phyloP scores from a whole-genome alignment of 2,888 invertebrate genomes.

The Eupithecia inturbata region DNA sequence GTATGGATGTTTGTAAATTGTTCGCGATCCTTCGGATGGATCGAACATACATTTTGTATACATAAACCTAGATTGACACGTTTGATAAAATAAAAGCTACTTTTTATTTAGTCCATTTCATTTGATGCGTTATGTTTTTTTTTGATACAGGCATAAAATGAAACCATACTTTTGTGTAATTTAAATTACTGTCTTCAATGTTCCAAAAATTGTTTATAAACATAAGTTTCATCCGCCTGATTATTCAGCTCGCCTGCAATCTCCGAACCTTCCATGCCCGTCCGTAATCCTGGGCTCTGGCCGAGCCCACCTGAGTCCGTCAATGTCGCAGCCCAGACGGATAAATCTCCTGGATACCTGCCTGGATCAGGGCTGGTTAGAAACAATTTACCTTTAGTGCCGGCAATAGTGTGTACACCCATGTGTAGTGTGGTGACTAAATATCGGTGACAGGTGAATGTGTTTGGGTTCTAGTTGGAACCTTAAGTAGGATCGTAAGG shows the following conservation, averaged over 20 bases:
- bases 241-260: background rate
- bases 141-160: background rate
- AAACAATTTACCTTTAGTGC: constrained; percentile 25
- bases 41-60: background rate
- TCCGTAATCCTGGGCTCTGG: constrained; percentile 36
- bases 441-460: background rate
- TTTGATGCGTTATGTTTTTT: too few species aligned
- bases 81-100: too few species aligned
- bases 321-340: constrained; percentile 62
- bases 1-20: background rate
- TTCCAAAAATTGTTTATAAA: background rate
- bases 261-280: constrained; percentile 18
- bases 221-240: background rate
- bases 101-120: too few species aligned
- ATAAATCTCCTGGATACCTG: constrained; percentile 55
- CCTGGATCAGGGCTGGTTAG: constrained; percentile 38
- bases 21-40: background rate
- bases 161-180: background rate
- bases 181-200: background rate
- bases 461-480: background rate
- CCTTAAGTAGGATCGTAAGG: background rate
- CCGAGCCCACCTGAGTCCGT: constrained; percentile 55
- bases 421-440: background rate
- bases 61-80: background rate
- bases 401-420: background rate